phyloP scores from a whole-genome alignment of 2,888 invertebrate genomes.

The Limnephilus rhombicus region DNA sequence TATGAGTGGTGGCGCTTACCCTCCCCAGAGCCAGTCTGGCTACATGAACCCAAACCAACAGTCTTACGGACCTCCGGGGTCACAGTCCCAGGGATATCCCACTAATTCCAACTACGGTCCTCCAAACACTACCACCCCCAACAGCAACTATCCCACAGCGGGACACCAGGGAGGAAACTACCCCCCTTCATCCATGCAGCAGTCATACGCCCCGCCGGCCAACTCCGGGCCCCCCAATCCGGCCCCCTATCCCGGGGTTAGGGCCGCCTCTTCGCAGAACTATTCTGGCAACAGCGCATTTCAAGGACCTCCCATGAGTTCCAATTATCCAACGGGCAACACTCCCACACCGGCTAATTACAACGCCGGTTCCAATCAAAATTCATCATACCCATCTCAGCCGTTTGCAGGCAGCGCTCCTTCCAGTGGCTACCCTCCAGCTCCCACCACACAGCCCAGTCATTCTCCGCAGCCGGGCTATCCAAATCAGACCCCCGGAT shows the following conservation, averaged over 20 bases:
- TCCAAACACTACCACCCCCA: conserved; percentile 78
- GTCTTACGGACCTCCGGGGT: conserved; percentile 81
- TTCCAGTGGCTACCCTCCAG: conserved; percentile 77
- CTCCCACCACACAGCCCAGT: conserved; percentile 76
- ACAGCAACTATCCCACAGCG: conserved; percentile 78
- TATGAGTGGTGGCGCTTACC: conserved; percentile 78
- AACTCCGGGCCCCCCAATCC: conserved; percentile 56
- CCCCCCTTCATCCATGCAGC: conserved; percentile 74
- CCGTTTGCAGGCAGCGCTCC: conserved; percentile 76
- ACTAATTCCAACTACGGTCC: conserved; percentile 82
- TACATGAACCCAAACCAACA: conserved; percentile 83
- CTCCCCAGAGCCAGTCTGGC: conserved; percentile 81
- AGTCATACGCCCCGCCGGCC: conserved; percentile 75
- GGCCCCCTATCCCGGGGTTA: conserved; percentile 73
- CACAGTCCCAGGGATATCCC: conserved; percentile 83
- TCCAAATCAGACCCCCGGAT: conserved; percentile 77
- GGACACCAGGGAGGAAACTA: conserved; percentile 72
- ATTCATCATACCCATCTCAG: conserved; percentile 76
- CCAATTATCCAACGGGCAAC: conserved; percentile 71
- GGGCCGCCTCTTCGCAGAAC: conserved; percentile 71
- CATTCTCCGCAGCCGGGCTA: conserved; percentile 81
- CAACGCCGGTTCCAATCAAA: conserved; percentile 75
- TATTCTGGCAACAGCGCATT: conserved; percentile 76
- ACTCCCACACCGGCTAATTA: conserved; percentile 73
- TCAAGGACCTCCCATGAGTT: conserved; percentile 74